These are phyloP conservation scores for Dendrocincla fuliginosa DNA, from an alignment of 2,797 vertebrate genomes.

Conservation along the genomic window DNA sequence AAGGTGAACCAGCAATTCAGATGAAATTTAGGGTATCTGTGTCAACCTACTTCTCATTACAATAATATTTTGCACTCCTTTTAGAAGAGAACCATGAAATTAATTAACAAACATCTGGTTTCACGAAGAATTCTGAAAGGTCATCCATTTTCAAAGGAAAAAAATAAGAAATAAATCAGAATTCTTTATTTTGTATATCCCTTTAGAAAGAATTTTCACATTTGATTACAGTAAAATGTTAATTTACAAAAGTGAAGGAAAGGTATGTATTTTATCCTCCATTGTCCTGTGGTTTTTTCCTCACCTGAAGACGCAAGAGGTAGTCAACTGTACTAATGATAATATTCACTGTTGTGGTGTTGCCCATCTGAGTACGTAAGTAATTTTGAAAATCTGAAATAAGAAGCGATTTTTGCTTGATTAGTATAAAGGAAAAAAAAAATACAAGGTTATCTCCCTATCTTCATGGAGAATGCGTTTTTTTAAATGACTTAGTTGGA, in stretches of 20 bases:
- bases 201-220: neutral
- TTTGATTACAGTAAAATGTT: neutral
- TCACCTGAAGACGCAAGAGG: slow-evolving; percentile 94
- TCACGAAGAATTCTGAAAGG: neutral
- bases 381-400: slow-evolving; percentile 97
- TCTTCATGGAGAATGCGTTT: neutral
- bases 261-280: neutral
- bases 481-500: neutral
- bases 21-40: neutral
- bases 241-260: neutral
- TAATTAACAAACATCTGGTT: neutral
- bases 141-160: neutral
- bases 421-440: neutral
- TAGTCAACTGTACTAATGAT: slow-evolving; percentile 99
- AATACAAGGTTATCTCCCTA: neutral
- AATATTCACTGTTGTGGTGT: slow-evolving; percentile 97
- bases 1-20: neutral
- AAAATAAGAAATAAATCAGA: neutral
- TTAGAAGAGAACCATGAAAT: neutral
- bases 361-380: slow-evolving; percentile 95
- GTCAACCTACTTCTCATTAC: neutral
- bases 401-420: neutral
- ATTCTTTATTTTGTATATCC: neutral
- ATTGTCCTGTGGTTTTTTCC: neutral
- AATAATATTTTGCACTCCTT: neutral